Base-by-base conservation (phyloP, 2,888 invertebrate species). In the Zaprionus obscuricornis region DNA sequence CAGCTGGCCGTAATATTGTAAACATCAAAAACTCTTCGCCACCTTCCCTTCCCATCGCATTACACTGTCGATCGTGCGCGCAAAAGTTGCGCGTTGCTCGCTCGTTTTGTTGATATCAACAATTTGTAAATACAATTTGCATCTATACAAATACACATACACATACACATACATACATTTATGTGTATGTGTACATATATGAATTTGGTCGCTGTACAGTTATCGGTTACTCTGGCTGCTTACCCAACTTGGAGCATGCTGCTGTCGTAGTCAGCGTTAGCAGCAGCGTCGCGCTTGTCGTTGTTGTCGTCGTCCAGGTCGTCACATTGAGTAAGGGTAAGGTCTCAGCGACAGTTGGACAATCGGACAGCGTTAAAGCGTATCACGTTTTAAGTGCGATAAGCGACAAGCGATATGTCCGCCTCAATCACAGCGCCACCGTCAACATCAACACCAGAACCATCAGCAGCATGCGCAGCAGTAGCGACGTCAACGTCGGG, bases 1-100 rank as follows among this genome's bases (percentile, higher is more conserved):
- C 66, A 67, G 67, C 66, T 62, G 68, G 34, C 56, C 37, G 42
- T 20, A 47, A 50, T 20, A 62, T 42, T 66, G 68, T 66, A 66
- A 66, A 68, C 68, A 66, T 34, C 29, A 13, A 26, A 36, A 18
- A n/a, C n/a, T n/a, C n/a, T 22, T 33, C 24, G 42, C 24, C n/a
- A 20, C 34, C 11, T 4, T 50, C 2, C 18, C 47, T 18, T 6
- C 29, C 5, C 18, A 7, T 13, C 18, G 11, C 16, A 31, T 14
- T 31, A 31, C 14, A 27, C 10, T 11, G 11, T 27, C 10, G 6
- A 27, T n/a, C n/a, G 8, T 14, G 6, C 16, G 8, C 8, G 0
- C 13, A 26, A 27, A n/a, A 27, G 10, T 27, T 27, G 10, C 3
- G 27, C 31, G 11, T 14, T 3, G 13, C 31, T 7, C 13, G 13